These are phyloP conservation scores for Phocides pigmalion DNA, from an alignment of 1,140 invertebrate genomes.

Conservation along the genomic window DNA sequence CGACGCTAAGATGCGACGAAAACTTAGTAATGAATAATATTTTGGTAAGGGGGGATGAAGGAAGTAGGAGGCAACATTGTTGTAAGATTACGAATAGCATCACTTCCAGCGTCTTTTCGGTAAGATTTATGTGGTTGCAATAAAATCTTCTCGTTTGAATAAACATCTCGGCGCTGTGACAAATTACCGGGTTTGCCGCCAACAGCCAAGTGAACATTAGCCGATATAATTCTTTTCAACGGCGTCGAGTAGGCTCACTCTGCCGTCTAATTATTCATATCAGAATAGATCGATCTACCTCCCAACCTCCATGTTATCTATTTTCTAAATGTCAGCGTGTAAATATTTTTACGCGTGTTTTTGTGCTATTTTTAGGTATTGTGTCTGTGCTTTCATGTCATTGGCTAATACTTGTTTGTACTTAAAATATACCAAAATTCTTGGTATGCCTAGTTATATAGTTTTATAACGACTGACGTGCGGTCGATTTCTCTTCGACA, in stretches of 20 bases:
- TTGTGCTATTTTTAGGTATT: neutral
- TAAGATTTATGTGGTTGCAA: conserved; percentile 64
- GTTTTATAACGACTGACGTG: too few species aligned
- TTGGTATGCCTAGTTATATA: too few species aligned
- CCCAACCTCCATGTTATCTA: neutral
- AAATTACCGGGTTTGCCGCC: conserved; percentile 66
- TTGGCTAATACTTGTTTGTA: too few species aligned
- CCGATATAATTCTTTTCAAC: conserved; percentile 73
- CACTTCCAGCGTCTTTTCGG: conserved; percentile 60
- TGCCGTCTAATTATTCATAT: conserved; percentile 60
- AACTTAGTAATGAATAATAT: conserved; percentile 39
- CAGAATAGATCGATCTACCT: conserved; percentile 1
- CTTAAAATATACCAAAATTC: too few species aligned
- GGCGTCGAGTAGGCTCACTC: conserved; percentile 49
- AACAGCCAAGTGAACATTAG: conserved; percentile 68
- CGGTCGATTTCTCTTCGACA: too few species aligned
- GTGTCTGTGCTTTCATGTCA: too few species aligned
- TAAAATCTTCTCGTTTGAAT: conserved; percentile 79
- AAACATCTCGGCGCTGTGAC: conserved; percentile 74
- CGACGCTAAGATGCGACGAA: conserved; percentile 9
- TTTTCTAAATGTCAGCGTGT: neutral
- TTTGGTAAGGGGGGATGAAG: conserved; percentile 12
- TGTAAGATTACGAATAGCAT: conserved; percentile 57
- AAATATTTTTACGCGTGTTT: neutral
- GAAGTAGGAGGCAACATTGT: conserved; percentile 52